These are phyloP conservation scores for Mionectes macconnelli DNA, from an alignment of 2,113 vertebrate genomes.

Conservation along the genomic window DNA sequence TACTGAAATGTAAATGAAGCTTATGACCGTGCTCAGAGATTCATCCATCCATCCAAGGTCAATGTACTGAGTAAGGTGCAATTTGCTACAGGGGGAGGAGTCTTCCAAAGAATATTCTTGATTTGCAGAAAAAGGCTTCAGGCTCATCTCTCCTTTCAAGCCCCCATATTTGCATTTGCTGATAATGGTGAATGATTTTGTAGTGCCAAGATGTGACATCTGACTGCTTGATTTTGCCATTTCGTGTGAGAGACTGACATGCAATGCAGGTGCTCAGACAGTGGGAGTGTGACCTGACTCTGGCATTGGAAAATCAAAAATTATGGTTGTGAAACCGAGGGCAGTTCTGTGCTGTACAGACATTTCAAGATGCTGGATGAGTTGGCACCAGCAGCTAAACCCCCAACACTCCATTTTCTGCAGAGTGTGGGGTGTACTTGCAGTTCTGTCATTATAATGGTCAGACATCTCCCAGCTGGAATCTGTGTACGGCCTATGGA, in stretches of 20 bases:
- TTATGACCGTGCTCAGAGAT: background rate
- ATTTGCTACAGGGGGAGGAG: background rate
- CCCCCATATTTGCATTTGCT: background rate
- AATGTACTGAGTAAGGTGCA: constrained; percentile 1
- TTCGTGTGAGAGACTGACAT: background rate
- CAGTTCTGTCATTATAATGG: background rate
- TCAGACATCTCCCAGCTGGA: background rate
- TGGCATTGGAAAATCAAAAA: background rate
- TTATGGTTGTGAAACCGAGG: background rate
- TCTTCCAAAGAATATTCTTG: background rate
- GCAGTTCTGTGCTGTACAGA: background rate
- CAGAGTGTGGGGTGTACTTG: background rate
- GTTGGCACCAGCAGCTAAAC: background rate
- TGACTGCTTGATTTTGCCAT: constrained; percentile 1
- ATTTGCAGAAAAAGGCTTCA: background rate
- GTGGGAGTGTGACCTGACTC: background rate
- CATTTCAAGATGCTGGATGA: background rate
- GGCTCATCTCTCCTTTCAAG: background rate
- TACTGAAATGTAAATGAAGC: constrained; percentile 40
- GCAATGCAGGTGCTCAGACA: background rate
- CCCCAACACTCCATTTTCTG: background rate
- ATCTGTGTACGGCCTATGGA: background rate
- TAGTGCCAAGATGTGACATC: background rate
- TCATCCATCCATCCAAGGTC: background rate
- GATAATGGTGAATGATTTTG: background rate